These are phyloP conservation scores for Mechanitis messenoides DNA, from an alignment of 2,888 invertebrate genomes.

Conservation along the genomic window DNA sequence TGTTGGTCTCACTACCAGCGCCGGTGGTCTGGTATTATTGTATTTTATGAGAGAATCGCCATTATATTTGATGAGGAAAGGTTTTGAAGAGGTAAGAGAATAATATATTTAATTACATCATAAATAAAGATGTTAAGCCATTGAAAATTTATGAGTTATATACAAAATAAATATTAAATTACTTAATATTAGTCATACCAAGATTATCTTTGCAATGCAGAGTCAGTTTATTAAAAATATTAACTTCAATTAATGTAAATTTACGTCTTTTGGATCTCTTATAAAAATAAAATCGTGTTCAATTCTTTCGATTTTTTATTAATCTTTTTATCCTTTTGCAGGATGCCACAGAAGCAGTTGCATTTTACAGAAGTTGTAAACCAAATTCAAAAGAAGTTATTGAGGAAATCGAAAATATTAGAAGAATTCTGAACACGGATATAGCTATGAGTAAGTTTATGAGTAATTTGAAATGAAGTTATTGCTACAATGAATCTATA, in stretches of 20 bases:
- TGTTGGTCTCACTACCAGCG: constrained; percentile 38
- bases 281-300: too few species aligned
- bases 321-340: constrained; percentile 20
- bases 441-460: constrained; percentile 10
- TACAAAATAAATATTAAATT: too few species aligned
- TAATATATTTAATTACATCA: too few species aligned
- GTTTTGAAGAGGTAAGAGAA: constrained; percentile 17
- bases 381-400: constrained; percentile 41
- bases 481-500: constrained; percentile 23
- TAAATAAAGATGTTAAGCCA: too few species aligned
- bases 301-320: too few species aligned
- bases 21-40: constrained; percentile 36
- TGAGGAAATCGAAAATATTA: constrained; percentile 43
- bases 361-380: constrained; percentile 45
- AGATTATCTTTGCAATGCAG: too few species aligned
- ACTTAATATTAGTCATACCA: too few species aligned
- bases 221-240: too few species aligned
- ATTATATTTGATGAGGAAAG: constrained; percentile 47
- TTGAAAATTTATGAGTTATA: too few species aligned
- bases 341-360: constrained; percentile 52
- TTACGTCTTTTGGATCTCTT: too few species aligned
- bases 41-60: constrained; percentile 51
- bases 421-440: constrained; percentile 31
- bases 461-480: constrained; percentile 38
- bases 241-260: too few species aligned